Percentiles rank a stretch among this genome's conserved stretches.
Evolutionary conservation across 1,140 invertebrate genomes (phyloP).

Genomic region (Eupeodes corollae): DNA sequence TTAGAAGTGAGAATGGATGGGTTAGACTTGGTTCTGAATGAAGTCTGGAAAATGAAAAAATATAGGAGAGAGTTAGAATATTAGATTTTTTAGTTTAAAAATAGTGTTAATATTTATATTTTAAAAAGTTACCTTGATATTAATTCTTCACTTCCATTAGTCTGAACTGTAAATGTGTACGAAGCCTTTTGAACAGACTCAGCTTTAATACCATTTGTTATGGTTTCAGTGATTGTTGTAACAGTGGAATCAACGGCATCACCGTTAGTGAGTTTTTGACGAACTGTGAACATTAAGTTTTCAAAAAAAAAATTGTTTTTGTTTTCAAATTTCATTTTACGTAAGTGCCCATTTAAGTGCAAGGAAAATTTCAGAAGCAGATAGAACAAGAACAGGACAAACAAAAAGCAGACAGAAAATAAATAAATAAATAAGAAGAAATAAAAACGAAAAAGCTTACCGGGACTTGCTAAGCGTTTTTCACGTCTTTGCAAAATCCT

Average conservation of each 20-base stretch:
- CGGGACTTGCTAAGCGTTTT: slow-evolving; percentile 31
- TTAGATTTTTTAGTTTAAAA: too few species aligned
- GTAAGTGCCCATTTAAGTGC: background rate
- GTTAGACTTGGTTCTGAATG: too few species aligned
- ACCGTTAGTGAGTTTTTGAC: background rate
- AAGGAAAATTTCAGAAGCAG: too few species aligned
- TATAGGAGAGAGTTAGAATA: too few species aligned
- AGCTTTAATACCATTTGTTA: background rate
- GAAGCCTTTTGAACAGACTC: background rate
- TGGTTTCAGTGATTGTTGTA: background rate
- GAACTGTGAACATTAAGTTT: background rate
- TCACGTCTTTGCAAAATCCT: slow-evolving; percentile 34
- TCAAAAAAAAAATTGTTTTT: background rate
- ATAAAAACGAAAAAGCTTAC: slow-evolving; percentile 16
- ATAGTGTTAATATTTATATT: background rate
- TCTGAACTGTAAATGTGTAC: background rate
- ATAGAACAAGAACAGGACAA: too few species aligned
- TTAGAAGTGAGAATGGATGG: too few species aligned
- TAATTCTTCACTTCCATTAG: background rate
- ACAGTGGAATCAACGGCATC: background rate
- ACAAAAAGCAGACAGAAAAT: background rate
- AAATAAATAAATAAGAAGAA: background rate
- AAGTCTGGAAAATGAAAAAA: too few species aligned
- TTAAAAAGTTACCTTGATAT: background rate
- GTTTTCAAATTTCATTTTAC: too few species aligned